Evolutionary conservation across 2,797 vertebrate species (phyloP), one percentile per base, ranked within the genome.

Genomic region (Echiichthys vipera): DNA sequence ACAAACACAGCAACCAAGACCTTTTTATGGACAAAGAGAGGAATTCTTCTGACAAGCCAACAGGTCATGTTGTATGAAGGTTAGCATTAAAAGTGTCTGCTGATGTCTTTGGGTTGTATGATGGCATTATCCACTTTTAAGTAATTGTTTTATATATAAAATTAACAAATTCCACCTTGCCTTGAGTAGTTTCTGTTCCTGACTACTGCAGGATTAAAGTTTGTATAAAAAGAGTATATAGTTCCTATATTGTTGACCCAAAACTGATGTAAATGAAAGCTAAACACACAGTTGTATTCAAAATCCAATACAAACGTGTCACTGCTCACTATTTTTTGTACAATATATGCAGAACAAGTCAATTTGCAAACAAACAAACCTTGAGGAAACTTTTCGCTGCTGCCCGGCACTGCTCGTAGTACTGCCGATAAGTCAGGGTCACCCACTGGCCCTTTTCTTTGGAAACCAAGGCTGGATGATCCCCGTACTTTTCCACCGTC

Each of bases 371-470:
- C 88, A 53, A 61, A 95, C 91, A 54, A 57, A 96, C 95, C 94
- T 94, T 94, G 25, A 96, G 90, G 66, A 96, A 95, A 54, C 94
- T 94, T 77, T 95, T 96, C 5, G 95, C 95, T 5, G 95, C 95
- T 5, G 79, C 74, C 27, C 93, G 80, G 58, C 94, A 95, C 59
- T 93, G 89, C 15, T 88, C 71, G 6, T 94, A 94, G 80, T 95
- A 96, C 9, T 95, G 77, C 51, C 77, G 88, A 79, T 90, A 96
- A 0, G 92, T 93, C 50, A 94, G 13, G 0, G 57, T 90, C 42
- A 70, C 64, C 94, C 92, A 94, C 11, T 59, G 70, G 11, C 87
- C 90, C 0, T 89, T 81, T 8, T 77, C 45, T 76, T 94, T 94
- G 70, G 15, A 90, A 20, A 57, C 80, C 68, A 96, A 66, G 0